Base-by-base conservation (phyloP, 2,888 invertebrate species). In the Chrysolina oricalcia region DNA sequence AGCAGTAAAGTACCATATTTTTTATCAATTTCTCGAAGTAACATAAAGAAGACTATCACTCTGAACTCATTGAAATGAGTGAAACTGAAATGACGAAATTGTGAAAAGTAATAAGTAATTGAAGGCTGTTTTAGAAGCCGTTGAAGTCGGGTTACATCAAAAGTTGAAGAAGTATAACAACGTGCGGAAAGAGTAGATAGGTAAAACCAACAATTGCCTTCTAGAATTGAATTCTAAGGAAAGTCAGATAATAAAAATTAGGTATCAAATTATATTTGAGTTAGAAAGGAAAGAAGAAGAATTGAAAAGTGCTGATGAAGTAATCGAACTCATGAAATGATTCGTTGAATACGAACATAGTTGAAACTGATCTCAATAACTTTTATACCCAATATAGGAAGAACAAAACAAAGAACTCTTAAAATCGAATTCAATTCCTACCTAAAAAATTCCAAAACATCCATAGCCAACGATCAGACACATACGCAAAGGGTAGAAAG, bases 321-420 rank as follows among this genome's bases (percentile, higher is more conserved):
- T 35, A 11, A 35, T 8, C 2, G 13, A 40, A 13, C 27, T 63
- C 35, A n/a, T 63, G 9, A 15, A 63, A n/a, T 0, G 35, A 63
- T 17, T 23, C 15, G 10, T 63, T 23, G 13, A 21, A 40, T 15
- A 63, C 35, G 10, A 15, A 63, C 9, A 5, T 62, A n/a, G 21
- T 63, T 9, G 62, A 63, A 23, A 35, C 63, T 15, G 68, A 68
- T 21, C 53, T 53, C 21, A 53, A 53, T 13, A 53, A 53, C 23
- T 19, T 53, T 8, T 53, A 53, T 4, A 21, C 53, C 9, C 13
- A n/a, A n/a, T n/a, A n/a, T 21, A 11, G 4, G 23, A 8, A 53
- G 13, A 23, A 19, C 23, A 1, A 53, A 1, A n/a, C n/a, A n/a
- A n/a, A n/a, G n/a, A n/a, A n/a, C n/a, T n/a, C n/a, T n/a, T n/a